Evolutionary conservation across 2,797 vertebrate species (phyloP).

Genomic region (Epinephelus malabaricus): DNA sequence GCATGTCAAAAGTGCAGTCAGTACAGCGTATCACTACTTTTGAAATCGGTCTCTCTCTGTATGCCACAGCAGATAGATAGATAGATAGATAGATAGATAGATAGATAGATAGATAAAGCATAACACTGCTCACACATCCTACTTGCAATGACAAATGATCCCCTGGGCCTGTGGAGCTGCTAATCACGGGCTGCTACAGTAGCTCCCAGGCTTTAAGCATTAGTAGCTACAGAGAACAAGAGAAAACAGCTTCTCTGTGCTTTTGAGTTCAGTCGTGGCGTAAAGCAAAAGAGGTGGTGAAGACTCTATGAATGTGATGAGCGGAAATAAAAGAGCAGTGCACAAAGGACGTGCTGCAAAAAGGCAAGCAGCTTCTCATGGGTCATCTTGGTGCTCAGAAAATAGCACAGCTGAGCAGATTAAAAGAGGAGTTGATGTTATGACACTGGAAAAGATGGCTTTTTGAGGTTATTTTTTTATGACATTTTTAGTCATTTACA

Average conservation of each 20-base stretch:
- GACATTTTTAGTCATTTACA: slow-evolving; percentile 28
- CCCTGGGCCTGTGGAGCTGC: slow-evolving; percentile 7
- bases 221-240: neutral
- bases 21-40: slow-evolving; percentile 20
- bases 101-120: slow-evolving; percentile 3
- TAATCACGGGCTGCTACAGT: slow-evolving; percentile 5
- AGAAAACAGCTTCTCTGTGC: neutral
- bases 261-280: neutral
- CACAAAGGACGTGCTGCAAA: neutral
- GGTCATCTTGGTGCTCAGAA: slow-evolving; percentile 26
- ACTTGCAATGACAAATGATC: slow-evolving; percentile 1
- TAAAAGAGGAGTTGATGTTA: slow-evolving; percentile 32
- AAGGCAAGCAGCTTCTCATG: slow-evolving; percentile 3
- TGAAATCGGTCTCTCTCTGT: slow-evolving; percentile 1
- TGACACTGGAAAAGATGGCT: slow-evolving; percentile 1
- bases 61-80: neutral
- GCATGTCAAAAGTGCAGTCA: slow-evolving; percentile 28
- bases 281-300: neutral
- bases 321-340: neutral
- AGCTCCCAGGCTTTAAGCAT: slow-evolving; percentile 18
- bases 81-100: slow-evolving; percentile 3
- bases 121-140: neutral
- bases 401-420: slow-evolving; percentile 40
- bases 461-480: slow-evolving; percentile 36
- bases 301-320: neutral